Evolutionary conservation across 2,797 vertebrate species (phyloP).

Genomic region (Podarcis siculus): DNA sequence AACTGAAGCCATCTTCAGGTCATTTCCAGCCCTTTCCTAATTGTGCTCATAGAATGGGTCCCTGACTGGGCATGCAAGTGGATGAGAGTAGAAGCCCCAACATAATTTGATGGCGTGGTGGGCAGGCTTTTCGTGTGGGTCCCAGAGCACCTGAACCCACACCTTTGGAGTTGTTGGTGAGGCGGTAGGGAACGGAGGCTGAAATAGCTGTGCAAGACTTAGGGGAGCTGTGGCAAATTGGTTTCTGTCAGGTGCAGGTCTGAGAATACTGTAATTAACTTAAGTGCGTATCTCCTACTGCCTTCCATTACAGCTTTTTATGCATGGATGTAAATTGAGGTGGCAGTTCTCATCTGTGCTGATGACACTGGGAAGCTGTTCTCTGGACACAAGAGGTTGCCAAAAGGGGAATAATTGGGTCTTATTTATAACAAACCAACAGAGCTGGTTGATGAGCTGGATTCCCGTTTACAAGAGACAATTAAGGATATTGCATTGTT

Average conservation of each 20-base stretch:
- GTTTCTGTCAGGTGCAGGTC: conserved; percentile 10
- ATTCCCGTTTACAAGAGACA: conserved; percentile 55
- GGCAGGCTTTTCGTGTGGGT: too few species aligned
- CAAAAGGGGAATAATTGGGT: conserved; percentile 54
- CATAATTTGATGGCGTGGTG: not conserved
- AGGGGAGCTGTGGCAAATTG: not conserved
- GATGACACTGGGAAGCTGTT: not conserved
- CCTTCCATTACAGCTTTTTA: not conserved
- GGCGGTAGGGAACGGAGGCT: not conserved
- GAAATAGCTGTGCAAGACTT: not conserved
- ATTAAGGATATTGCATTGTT: conserved; percentile 63
- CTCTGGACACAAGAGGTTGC: conserved; percentile 47
- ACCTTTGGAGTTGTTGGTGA: not conserved
- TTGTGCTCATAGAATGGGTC: too few species aligned
- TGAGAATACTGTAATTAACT: not conserved
- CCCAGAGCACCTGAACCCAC: too few species aligned
- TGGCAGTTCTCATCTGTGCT: not conserved
- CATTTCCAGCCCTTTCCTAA: too few species aligned
- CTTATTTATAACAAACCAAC: conserved; percentile 46
- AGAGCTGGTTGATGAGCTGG: conserved; percentile 54
- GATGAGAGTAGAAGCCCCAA: too few species aligned
- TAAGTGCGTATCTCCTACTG: not conserved
- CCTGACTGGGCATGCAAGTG: too few species aligned
- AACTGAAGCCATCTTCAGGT: too few species aligned
- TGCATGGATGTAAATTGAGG: not conserved